phyloP scores from a whole-genome alignment of 2,888 invertebrate genomes.

The Melinaea menophilus region DNA sequence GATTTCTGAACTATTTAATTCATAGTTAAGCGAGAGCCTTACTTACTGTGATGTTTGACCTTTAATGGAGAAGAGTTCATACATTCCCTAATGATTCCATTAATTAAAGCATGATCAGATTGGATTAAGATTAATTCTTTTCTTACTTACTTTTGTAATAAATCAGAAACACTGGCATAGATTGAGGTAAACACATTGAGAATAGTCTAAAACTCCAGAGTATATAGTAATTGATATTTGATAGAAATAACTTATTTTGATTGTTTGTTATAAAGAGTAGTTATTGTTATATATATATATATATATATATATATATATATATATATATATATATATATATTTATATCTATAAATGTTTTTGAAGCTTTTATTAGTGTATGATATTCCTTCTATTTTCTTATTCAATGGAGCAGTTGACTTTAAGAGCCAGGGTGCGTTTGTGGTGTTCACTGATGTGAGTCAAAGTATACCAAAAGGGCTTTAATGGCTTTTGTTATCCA shows the following conservation, averaged over 20 bases:
- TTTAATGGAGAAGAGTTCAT: not conserved
- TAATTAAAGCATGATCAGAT: not conserved
- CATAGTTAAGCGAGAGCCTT: constrained; percentile 6
- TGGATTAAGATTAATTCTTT: constrained; percentile 1
- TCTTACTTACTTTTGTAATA: not conserved
- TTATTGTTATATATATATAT: too few species aligned
- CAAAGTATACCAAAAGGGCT: constrained; percentile 9
- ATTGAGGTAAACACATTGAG: not conserved
- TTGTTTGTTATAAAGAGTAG: too few species aligned
- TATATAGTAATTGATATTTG: too few species aligned
- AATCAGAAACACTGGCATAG: not conserved
- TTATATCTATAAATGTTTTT: too few species aligned
- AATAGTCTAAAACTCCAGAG: too few species aligned
- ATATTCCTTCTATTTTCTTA: constrained; percentile 27
- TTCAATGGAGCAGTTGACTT: constrained; percentile 25
- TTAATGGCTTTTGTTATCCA: constrained; percentile 9
- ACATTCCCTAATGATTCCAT: not conserved
- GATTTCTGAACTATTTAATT: constrained; percentile 9
- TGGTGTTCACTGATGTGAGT: constrained; percentile 18
- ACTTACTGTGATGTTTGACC: constrained; percentile 1
- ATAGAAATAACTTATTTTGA: too few species aligned
- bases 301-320: too few species aligned
- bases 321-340: too few species aligned
- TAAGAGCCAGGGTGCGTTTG: constrained; percentile 13
- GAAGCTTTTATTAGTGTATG: constrained; percentile 4